These are phyloP conservation scores for Cylas formicarius DNA, from an alignment of 1,140 invertebrate species.

Conservation along the genomic window DNA sequence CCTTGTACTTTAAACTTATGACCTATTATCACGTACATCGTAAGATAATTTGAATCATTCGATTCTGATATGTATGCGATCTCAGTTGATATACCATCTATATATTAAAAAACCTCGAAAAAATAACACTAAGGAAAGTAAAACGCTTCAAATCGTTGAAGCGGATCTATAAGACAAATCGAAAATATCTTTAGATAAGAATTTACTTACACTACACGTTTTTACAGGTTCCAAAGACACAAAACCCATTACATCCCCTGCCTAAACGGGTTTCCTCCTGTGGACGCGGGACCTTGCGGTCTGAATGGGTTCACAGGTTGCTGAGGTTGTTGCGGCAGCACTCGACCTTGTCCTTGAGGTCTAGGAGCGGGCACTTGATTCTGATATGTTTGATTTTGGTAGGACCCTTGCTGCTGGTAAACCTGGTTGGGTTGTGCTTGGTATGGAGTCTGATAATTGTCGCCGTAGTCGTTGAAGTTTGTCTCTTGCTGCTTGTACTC, in stretches of 20 bases:
- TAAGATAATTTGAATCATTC: conserved; percentile 33
- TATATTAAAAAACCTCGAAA: conserved; percentile 17
- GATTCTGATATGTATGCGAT: conserved; percentile 44
- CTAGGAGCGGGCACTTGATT: conserved; percentile 34
- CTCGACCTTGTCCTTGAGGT: conserved; percentile 21
- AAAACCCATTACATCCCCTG: conserved; percentile 33
- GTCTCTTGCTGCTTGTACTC: conserved; percentile 67
- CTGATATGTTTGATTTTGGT: conserved; percentile 44
- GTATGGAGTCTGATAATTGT: conserved; percentile 41
- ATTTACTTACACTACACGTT: no score
- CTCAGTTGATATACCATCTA: conserved; percentile 39
- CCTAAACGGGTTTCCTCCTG: conserved; percentile 47
- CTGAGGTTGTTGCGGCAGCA: conserved; percentile 29
- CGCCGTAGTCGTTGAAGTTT: conserved; percentile 51
- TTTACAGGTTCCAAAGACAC: no score
- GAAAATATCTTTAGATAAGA: no score
- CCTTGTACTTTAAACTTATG: conserved; percentile 7
- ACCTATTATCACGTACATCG: conserved; percentile 31
- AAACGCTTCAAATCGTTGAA: no score
- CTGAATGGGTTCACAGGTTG: conserved; percentile 51
- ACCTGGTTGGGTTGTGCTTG: conserved; percentile 32
- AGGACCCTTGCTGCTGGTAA: conserved; percentile 1
- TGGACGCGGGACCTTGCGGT: conserved; percentile 26
- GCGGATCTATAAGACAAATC: no score
- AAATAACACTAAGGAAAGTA: conserved; percentile 3